These are phyloP conservation scores for Eupleurogrammus muticus DNA, from an alignment of 2,797 vertebrate species.

Conservation along the genomic window DNA sequence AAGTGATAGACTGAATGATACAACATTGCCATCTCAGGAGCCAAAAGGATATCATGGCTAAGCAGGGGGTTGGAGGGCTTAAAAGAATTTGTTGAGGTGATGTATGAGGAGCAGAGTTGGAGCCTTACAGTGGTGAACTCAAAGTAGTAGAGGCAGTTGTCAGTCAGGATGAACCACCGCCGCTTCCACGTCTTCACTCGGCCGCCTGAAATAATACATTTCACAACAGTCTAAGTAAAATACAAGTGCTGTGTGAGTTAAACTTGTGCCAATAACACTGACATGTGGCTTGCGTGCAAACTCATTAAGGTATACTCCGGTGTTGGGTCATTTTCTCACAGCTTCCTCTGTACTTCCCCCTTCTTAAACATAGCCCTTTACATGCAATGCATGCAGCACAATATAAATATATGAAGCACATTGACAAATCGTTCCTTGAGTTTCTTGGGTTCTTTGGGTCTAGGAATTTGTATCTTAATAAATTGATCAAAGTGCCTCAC, in stretches of 20 bases:
- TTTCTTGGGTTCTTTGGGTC: too few relatives aligned
- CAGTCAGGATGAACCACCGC: conserved; percentile 87
- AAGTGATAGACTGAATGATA: too few relatives aligned
- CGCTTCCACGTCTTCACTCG: conserved; percentile 87
- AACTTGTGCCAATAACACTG: background rate
- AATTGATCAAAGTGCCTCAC: too few relatives aligned
- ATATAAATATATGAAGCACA: too few relatives aligned
- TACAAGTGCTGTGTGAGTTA: too few relatives aligned
- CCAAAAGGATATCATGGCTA: too few relatives aligned
- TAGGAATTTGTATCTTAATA: background rate
- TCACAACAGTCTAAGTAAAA: background rate
- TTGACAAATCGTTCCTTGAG: background rate
- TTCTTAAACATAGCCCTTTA: background rate
- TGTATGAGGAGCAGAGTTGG: background rate
- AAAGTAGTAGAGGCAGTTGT: conserved; percentile 87
- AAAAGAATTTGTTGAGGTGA: background rate
- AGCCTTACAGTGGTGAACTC: conserved; percentile 81
- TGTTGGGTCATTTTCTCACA: conserved; percentile 30
- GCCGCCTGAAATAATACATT: conserved; percentile 76
- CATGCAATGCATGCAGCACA: background rate
- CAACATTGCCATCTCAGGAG: too few relatives aligned
- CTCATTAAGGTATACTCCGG: background rate
- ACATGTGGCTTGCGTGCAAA: background rate
- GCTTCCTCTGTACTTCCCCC: conserved; percentile 52
- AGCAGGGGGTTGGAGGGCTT: background rate